Conservation (phyloP, 2,888 invertebrate genomes). For the Lissonota sp. region DNA sequence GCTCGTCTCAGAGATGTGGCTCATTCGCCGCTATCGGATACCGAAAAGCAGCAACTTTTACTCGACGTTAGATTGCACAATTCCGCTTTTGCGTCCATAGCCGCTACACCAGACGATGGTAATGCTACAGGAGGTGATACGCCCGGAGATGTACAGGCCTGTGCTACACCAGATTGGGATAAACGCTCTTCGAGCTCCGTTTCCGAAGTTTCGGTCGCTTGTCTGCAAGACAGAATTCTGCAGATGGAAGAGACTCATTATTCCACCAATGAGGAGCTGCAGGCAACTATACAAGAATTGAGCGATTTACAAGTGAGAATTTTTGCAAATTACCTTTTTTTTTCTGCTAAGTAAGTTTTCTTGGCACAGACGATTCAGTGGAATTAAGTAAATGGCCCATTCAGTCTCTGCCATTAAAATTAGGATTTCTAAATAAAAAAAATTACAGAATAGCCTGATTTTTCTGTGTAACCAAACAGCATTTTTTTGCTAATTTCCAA, state of each 20-base stretch:
- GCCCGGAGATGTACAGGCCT: conserved; percentile 85
- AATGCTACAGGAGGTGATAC: conserved; percentile 64
- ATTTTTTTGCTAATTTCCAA: no score
- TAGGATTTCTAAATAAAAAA: no score
- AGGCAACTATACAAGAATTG: conserved; percentile 96
- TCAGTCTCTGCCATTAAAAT: no score
- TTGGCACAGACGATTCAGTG: no score
- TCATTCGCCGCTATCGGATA: conserved; percentile 92
- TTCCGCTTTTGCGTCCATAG: conserved; percentile 92
- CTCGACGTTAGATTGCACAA: conserved; percentile 90
- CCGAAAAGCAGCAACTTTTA: conserved; percentile 92
- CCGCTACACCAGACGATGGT: conserved; percentile 81
- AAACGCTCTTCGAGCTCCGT: conserved; percentile 95
- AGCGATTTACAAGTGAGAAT: conserved; percentile 93
- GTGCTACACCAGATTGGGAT: conserved; percentile 94
- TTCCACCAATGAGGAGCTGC: conserved; percentile 95
- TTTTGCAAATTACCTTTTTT: no score
- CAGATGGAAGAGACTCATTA: conserved; percentile 96
- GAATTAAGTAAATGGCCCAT: no score
- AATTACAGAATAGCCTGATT: no score
- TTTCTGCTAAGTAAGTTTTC: no score
- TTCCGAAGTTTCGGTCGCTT: conserved; percentile 96
- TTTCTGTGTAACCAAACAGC: no score
- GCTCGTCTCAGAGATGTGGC: conserved; percentile 91
- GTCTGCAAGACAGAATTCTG: conserved; percentile 95